These are phyloP conservation scores for Zygogramma bicolorata DNA, from an alignment of 2,888 invertebrate genomes.

Conservation along the genomic window DNA sequence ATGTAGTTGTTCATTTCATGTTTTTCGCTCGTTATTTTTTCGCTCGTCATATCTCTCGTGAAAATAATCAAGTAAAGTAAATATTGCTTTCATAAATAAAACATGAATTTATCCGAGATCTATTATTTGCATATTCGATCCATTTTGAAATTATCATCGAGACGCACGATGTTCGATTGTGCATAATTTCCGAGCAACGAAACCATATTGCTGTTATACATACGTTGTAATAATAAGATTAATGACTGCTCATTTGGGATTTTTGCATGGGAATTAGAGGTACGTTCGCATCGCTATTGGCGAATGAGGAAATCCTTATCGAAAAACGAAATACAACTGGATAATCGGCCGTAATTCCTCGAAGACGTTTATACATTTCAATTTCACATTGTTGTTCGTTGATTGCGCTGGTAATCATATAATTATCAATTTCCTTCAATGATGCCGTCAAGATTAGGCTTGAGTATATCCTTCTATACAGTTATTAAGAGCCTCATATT, in stretches of 20 bases:
- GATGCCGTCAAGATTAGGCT: too few species aligned
- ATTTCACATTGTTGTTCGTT: not conserved
- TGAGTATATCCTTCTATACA: too few species aligned
- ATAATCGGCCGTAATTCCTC: slow-evolving; percentile 26
- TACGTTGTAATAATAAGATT: slow-evolving; percentile 47
- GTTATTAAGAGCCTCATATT: too few species aligned
- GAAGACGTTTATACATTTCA: not conserved
- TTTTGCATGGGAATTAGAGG: slow-evolving; percentile 38
- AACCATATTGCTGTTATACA: slow-evolving; percentile 44
- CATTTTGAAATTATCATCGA: slow-evolving; percentile 59
- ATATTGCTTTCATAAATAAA: slow-evolving; percentile 67
- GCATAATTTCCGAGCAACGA: slow-evolving; percentile 42
- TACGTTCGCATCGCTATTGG: slow-evolving; percentile 35
- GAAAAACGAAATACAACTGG: slow-evolving; percentile 33
- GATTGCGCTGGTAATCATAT: not conserved
- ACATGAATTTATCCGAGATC: slow-evolving; percentile 65
- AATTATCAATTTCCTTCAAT: not conserved
- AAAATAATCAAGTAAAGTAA: slow-evolving; percentile 67
- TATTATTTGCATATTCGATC: slow-evolving; percentile 67
- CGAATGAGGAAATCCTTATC: slow-evolving; percentile 39
- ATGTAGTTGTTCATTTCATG: slow-evolving; percentile 59
- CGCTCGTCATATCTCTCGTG: slow-evolving; percentile 51
- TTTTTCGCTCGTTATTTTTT: slow-evolving; percentile 61
- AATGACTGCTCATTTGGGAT: slow-evolving; percentile 44
- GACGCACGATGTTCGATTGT: slow-evolving; percentile 48